Conservation (phyloP, 2,888 invertebrate genomes). For the Esperia sulphurella region DNA sequence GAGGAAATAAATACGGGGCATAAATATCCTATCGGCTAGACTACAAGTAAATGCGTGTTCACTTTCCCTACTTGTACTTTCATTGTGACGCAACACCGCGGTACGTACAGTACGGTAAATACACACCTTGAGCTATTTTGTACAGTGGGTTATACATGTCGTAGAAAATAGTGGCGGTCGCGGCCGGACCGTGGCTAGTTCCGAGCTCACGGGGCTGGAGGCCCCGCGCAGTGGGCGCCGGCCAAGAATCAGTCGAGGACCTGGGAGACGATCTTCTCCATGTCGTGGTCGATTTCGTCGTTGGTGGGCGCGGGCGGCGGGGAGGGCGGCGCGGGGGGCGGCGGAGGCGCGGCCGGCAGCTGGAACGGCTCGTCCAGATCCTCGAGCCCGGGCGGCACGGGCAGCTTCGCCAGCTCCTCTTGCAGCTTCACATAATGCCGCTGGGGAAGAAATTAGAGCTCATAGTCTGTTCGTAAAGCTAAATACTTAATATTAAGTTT, state of each 20-base stretch:
- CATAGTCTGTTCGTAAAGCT: no score
- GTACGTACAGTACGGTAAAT: conserved; percentile 6
- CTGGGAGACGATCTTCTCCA: conserved; percentile 88
- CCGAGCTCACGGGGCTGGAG: no score
- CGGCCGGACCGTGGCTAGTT: neutral
- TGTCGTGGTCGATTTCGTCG: conserved; percentile 84
- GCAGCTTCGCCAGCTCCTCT: conserved; percentile 91
- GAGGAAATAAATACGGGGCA: conserved; percentile 7
- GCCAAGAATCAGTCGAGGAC: conserved; percentile 47
- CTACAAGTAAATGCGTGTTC: conserved; percentile 23
- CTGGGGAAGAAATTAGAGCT: conserved; percentile 50
- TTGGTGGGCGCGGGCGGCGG: conserved; percentile 38
- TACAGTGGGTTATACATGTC: conserved; percentile 14
- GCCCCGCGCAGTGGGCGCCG: conserved; percentile 3
- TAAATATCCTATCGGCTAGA: conserved; percentile 6
- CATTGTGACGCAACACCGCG: conserved; percentile 22
- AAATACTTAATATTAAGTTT: no score
- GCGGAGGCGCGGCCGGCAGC: conserved; percentile 57
- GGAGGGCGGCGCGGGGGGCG: conserved; percentile 27
- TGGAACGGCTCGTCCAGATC: conserved; percentile 82
- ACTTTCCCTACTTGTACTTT: conserved; percentile 28
- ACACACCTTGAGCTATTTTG: conserved; percentile 17
- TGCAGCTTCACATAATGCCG: conserved; percentile 90
- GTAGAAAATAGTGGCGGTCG: conserved; percentile 2
- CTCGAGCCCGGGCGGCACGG: conserved; percentile 87